Percentiles rank a stretch among this genome's conserved stretches.
phyloP scores from a whole-genome alignment of 1,140 invertebrate genomes.

The Micrasema longulum region DNA sequence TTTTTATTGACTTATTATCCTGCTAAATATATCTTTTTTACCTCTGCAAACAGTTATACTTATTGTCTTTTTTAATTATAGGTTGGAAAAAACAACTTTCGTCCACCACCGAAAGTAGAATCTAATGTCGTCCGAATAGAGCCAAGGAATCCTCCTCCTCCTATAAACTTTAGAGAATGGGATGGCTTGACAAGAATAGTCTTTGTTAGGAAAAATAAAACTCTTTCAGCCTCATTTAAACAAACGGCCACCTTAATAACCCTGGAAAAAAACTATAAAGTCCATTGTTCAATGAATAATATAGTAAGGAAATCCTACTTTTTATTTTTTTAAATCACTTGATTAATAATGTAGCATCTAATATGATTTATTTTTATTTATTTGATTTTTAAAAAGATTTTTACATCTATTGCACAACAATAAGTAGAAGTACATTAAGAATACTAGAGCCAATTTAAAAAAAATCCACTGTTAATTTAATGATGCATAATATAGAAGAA shows the following conservation, averaged over 20 bases:
- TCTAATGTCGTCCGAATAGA: constrained; percentile 98
- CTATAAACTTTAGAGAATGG: constrained; percentile 98
- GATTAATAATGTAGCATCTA: too few relatives aligned
- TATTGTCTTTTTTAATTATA: too few relatives aligned
- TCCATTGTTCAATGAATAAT: constrained; percentile 89
- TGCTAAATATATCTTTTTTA: too few relatives aligned
- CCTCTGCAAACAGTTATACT: too few relatives aligned
- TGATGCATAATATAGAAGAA: too few relatives aligned
- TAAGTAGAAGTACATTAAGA: too few relatives aligned
- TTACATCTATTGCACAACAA: too few relatives aligned
- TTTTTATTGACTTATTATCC: too few relatives aligned
- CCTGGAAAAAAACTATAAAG: constrained; percentile 93
- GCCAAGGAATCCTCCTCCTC: constrained; percentile 95
- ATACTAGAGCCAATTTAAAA: too few relatives aligned
- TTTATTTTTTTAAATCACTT: neutral
- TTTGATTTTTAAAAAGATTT: too few relatives aligned
- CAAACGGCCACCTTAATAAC: constrained; percentile 84
- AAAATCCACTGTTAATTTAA: too few relatives aligned
- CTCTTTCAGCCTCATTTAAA: constrained; percentile 86
- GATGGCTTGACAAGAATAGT: constrained; percentile 95
- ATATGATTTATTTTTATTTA: too few relatives aligned
- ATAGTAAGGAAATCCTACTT: constrained; percentile 71
- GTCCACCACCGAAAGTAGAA: constrained; percentile 98
- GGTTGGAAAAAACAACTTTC: constrained; percentile 98
- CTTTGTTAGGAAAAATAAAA: constrained; percentile 97